Conservation (phyloP, 2,888 invertebrate genomes). For the Campoplex nolae region DNA sequence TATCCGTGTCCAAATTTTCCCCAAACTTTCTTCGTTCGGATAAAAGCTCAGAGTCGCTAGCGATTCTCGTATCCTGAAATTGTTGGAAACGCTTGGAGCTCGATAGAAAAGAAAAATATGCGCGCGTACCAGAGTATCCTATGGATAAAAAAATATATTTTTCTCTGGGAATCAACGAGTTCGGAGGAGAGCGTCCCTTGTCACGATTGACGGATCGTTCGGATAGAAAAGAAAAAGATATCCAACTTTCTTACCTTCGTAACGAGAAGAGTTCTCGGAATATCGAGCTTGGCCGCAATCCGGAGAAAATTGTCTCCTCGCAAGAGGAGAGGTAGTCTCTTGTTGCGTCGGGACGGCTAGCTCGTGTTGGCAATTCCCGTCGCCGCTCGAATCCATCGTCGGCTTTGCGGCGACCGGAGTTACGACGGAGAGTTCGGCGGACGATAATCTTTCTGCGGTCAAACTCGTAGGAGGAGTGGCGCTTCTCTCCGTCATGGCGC, state of each 20-base stretch:
- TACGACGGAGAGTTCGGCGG: slow-evolving; percentile 72
- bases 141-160: background rate
- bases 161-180: background rate
- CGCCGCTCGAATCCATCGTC: slow-evolving; percentile 70
- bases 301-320: slow-evolving; percentile 63
- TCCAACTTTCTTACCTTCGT: slow-evolving; percentile 74
- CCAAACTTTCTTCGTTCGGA: no score
- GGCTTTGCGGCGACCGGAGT: slow-evolving; percentile 78
- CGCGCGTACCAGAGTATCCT: no score
- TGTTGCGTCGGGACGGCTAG: slow-evolving; percentile 72
- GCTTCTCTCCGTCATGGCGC: slow-evolving; percentile 84
- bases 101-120: no score
- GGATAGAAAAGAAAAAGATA: background rate
- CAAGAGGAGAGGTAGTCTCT: slow-evolving; percentile 55
- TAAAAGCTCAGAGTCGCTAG: no score
- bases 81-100: background rate
- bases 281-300: slow-evolving; percentile 71
- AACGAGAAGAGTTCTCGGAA: slow-evolving; percentile 67
- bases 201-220: background rate
- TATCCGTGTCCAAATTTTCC: no score
- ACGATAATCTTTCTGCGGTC: slow-evolving; percentile 79
- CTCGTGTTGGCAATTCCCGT: slow-evolving; percentile 76
- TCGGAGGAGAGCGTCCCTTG: background rate
- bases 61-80: background rate
- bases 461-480: slow-evolving; percentile 83